These are phyloP conservation scores for Ochotona princeps DNA, from an alignment of 2,113 vertebrate genomes.

Conservation along the genomic window DNA sequence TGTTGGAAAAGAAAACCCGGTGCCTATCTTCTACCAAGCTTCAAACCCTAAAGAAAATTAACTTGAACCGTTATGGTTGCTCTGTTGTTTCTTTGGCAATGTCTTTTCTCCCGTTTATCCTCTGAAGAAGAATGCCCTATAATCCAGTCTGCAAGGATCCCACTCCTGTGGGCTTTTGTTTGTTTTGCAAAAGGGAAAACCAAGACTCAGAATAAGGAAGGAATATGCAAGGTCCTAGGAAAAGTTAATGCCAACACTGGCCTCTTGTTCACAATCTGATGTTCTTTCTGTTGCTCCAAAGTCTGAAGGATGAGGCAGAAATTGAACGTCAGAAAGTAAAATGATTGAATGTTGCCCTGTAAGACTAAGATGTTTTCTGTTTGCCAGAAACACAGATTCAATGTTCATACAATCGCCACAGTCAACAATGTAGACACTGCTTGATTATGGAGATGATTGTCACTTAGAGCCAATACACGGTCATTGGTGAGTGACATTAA, in stretches of 20 bases:
- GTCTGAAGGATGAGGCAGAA: constrained; percentile 16
- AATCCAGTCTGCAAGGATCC: neutral
- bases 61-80: neutral
- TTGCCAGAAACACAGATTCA: constrained; percentile 32
- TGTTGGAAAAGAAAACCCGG: neutral
- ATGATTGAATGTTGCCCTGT: constrained; percentile 16
- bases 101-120: neutral
- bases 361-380: constrained; percentile 42
- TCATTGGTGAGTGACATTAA: neutral
- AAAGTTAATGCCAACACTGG: neutral
- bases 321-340: neutral
- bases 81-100: neutral
- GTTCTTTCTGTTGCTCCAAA: neutral
- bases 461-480: neutral
- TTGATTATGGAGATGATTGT: constrained; percentile 40
- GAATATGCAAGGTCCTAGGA: neutral
- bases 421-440: neutral
- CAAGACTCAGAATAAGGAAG: neutral
- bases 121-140: neutral
- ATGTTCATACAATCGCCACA: constrained; percentile 40
- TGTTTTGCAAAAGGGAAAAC: constrained; percentile 17
- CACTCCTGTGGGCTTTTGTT: neutral
- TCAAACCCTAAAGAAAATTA: neutral
- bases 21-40: neutral
- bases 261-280: neutral